Percentiles rank a stretch among this genome's conserved stretches.
Evolutionary conservation across 2,888 invertebrate genomes (phyloP).

Genomic region (Zygothrica quintamaculata): DNA sequence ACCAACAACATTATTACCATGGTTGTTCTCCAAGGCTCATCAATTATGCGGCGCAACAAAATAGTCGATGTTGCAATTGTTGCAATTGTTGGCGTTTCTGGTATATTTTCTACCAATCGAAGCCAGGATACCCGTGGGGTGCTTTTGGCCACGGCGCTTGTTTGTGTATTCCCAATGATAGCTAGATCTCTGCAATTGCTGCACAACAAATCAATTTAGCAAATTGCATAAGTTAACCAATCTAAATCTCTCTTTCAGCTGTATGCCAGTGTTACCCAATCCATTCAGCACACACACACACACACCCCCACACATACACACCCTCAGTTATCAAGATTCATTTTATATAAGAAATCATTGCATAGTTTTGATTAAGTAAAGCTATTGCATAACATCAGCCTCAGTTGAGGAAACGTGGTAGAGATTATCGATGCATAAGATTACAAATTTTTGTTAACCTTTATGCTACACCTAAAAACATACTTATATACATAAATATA

Average conservation of each 20-base stretch:
- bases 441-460: conserved; percentile 54
- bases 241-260: no score
- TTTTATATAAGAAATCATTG: background rate
- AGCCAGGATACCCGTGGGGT: no score
- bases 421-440: conserved; percentile 36
- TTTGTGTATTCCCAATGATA: background rate
- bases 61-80: conserved; percentile 33
- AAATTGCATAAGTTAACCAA: conserved; percentile 45
- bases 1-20: background rate
- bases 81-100: conserved; percentile 18
- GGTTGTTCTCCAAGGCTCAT: conserved; percentile 35
- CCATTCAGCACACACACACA: background rate
- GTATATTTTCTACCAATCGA: background rate
- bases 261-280: no score
- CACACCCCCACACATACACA: conserved; percentile 5
- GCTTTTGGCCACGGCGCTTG: background rate
- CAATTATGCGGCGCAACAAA: conserved; percentile 54
- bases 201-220: conserved; percentile 48
- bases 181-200: conserved; percentile 9
- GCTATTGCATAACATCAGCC: conserved; percentile 12
- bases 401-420: background rate
- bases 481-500: conserved; percentile 4
- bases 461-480: conserved; percentile 28
- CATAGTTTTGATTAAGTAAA: conserved; percentile 15
- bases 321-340: background rate